A percentile compares a stretch with the other conserved stretches of the same genome.
These are phyloP conservation scores for Cantharis rufa DNA, from an alignment of 2,888 invertebrate genomes.

Conservation along the genomic window DNA sequence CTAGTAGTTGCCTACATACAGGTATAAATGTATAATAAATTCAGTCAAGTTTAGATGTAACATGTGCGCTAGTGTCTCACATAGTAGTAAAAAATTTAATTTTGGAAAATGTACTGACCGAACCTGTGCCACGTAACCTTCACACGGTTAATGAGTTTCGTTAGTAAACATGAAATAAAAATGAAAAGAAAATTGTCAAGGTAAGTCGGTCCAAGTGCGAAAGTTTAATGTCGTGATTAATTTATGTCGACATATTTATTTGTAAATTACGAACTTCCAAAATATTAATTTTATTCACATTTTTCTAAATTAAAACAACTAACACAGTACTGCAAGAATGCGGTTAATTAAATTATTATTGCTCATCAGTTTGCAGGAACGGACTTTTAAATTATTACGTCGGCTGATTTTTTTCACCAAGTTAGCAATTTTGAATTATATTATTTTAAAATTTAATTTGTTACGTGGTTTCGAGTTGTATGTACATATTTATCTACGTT, in stretches of 20 bases:
- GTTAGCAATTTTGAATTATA: not conserved
- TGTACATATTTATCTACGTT: not conserved
- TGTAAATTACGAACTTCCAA: not conserved
- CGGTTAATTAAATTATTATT: not conserved
- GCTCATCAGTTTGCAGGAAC: not conserved
- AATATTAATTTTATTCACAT: not conserved
- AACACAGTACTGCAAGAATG: not conserved
- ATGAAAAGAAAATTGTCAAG: constrained; percentile 1
- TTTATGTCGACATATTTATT: not conserved
- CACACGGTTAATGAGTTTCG: not conserved
- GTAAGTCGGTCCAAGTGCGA: not conserved
- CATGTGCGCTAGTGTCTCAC: not conserved
- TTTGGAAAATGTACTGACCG: not conserved
- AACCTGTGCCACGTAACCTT: not conserved
- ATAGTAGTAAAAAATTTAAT: not conserved
- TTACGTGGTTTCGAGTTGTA: not conserved
- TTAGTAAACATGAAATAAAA: not conserved
- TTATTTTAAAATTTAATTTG: not conserved
- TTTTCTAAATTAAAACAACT: not conserved
- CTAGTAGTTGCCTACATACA: not conserved
- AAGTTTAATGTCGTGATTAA: not conserved
- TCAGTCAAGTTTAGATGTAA: not conserved
- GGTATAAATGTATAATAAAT: not conserved
- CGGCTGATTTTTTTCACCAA: not conserved
- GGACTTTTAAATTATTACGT: not conserved